Evolutionary conservation across 2,888 invertebrate species (phyloP).

Genomic region (Plusia festucae): DNA sequence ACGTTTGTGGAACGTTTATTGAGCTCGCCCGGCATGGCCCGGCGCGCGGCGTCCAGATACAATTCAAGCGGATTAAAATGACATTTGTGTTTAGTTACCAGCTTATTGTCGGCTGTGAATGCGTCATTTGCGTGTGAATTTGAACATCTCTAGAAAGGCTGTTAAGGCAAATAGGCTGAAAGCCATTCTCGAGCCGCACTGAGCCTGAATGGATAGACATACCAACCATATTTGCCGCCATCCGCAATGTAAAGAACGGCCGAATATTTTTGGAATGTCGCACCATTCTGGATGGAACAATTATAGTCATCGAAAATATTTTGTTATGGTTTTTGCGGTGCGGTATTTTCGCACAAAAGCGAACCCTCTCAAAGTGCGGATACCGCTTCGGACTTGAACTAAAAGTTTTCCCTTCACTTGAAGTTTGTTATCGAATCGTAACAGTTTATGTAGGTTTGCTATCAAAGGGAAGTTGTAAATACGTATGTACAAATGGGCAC

Average conservation of each 20-base stretch:
- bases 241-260: slow-evolving; percentile 39
- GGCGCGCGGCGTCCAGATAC: slow-evolving; percentile 9
- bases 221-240: slow-evolving; percentile 30
- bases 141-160: slow-evolving; percentile 45
- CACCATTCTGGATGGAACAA: slow-evolving; percentile 33
- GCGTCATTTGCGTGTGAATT: slow-evolving; percentile 51
- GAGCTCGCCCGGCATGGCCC: slow-evolving; percentile 11
- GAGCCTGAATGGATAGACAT: slow-evolving; percentile 45
- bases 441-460: slow-evolving; percentile 39
- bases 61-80: slow-evolving; percentile 39
- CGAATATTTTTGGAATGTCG: slow-evolving; percentile 48
- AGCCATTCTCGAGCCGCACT: slow-evolving; percentile 16
- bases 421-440: slow-evolving; percentile 53
- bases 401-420: slow-evolving; percentile 53
- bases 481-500: slow-evolving; percentile 38
- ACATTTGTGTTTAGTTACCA: slow-evolving; percentile 38
- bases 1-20: slow-evolving; percentile 16
- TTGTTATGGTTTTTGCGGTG: slow-evolving; percentile 32
- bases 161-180: slow-evolving; percentile 32
- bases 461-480: slow-evolving; percentile 54
- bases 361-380: slow-evolving; percentile 32
- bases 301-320: slow-evolving; percentile 42
- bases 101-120: slow-evolving; percentile 47
- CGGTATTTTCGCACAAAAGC: slow-evolving; percentile 40
- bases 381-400: slow-evolving; percentile 31